Conservation (phyloP, 2,797 vertebrate species). For the Podargus strigoides region DNA sequence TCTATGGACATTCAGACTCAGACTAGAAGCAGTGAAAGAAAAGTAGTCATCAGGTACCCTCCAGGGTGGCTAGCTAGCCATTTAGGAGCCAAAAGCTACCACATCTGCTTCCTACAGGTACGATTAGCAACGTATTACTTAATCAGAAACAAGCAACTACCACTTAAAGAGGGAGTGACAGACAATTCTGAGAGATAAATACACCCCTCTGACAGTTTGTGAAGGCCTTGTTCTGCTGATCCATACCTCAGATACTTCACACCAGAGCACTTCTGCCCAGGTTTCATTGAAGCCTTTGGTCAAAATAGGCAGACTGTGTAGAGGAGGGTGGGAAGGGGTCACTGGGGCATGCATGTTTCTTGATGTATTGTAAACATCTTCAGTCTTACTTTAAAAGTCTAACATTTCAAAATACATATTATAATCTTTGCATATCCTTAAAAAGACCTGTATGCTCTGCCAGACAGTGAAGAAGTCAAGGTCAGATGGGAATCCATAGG, state of each 20-base stretch:
- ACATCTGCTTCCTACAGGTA: neutral
- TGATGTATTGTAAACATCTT: neutral
- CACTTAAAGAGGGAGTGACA: neutral
- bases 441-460: neutral
- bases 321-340: accelerated
- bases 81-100: neutral
- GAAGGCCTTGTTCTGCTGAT: neutral
- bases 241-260: neutral
- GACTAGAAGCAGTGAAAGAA: neutral
- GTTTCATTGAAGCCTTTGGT: neutral
- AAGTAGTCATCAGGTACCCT: neutral
- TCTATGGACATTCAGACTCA: neutral
- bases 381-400: neutral
- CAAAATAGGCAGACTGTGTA: neutral
- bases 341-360: accelerated
- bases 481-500: neutral
- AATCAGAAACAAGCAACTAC: neutral
- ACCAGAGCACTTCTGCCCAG: neutral
- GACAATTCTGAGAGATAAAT: neutral
- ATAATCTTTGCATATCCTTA: neutral
- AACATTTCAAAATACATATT: neutral
- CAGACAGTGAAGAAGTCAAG: neutral
- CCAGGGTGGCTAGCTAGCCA: neutral
- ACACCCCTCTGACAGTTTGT: neutral
- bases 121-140: accelerated